Conservation (phyloP, 1,140 invertebrate genomes). For the Bombyx mandarina region DNA sequence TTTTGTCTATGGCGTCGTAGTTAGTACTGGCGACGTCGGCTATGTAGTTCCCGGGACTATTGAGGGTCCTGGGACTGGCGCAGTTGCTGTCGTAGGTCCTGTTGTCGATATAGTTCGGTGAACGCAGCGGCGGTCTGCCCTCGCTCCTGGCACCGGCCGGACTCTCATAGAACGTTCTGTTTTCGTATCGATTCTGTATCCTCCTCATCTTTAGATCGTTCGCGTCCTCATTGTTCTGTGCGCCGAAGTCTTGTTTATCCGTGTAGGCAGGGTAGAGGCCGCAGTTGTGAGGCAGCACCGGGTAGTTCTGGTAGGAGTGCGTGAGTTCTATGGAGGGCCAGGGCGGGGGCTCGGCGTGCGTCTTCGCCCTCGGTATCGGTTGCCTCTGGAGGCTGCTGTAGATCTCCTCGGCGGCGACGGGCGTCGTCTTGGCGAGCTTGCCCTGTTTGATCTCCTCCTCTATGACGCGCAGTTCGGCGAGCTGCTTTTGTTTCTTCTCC, state of each 20-base stretch:
- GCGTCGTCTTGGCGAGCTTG: conserved; percentile 74
- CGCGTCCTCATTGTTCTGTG: conserved; percentile 25
- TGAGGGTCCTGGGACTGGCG: conserved; percentile 54
- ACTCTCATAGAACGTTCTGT: conserved; percentile 56
- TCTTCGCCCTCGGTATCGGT: conserved; percentile 73
- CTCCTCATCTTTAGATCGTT: conserved; percentile 33
- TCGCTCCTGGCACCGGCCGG: conserved; percentile 36
- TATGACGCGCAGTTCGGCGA: conserved; percentile 85
- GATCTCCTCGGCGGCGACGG: conserved; percentile 65
- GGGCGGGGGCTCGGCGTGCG: conserved; percentile 67
- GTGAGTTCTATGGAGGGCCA: conserved; percentile 52
- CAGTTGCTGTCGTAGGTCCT: conserved; percentile 50
- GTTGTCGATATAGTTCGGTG: conserved; percentile 47
- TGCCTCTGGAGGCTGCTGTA: conserved; percentile 71
- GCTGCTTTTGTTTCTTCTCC: conserved; percentile 90
- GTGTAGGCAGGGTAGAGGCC: conserved; percentile 56
- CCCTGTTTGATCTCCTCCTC: conserved; percentile 91
- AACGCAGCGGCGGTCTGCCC: conserved; percentile 31
- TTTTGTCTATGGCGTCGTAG: conserved; percentile 45
- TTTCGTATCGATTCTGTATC: conserved; percentile 36
- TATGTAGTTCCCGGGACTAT: conserved; percentile 50
- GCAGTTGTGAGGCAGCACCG: conserved; percentile 49
- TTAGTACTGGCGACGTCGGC: conserved; percentile 36
- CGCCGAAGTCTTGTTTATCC: conserved; percentile 50
- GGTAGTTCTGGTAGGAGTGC: conserved; percentile 60